A percentile compares a stretch with the other conserved stretches of the same genome.
Conservation (phyloP, 2,888 invertebrate genomes). For the Thecophora atra region DNA sequence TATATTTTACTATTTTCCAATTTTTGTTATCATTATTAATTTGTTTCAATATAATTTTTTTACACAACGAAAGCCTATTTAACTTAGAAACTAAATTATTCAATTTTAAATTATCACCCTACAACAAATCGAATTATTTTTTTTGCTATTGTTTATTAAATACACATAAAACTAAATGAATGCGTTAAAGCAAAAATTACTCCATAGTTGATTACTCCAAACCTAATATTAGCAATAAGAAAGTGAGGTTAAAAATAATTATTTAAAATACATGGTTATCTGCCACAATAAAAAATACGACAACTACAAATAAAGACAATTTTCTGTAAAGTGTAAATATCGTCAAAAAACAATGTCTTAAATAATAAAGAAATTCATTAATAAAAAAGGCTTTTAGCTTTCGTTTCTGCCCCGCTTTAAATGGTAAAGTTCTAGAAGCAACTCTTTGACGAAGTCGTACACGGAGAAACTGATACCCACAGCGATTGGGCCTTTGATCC, state of each 20-base stretch:
- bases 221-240: background rate
- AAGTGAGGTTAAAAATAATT: background rate
- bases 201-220: background rate
- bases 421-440: constrained; percentile 68
- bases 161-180: background rate
- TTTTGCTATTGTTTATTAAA: background rate
- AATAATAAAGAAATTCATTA: no score
- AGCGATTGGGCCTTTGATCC: constrained; percentile 92
- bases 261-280: background rate
- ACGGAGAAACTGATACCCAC: constrained; percentile 97
- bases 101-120: no score
- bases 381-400: background rate
- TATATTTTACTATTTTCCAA: background rate
- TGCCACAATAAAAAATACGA: background rate
- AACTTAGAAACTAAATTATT: no score
- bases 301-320: background rate
- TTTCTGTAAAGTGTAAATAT: background rate
- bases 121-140: no score
- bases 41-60: no score
- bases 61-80: no score
- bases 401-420: constrained; percentile 58
- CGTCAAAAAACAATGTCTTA: no score
- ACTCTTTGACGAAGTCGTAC: constrained; percentile 81
- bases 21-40: background rate
- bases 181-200: background rate